Conservation (phyloP, 2,113 vertebrate species). For the Microtus oregoni region DNA sequence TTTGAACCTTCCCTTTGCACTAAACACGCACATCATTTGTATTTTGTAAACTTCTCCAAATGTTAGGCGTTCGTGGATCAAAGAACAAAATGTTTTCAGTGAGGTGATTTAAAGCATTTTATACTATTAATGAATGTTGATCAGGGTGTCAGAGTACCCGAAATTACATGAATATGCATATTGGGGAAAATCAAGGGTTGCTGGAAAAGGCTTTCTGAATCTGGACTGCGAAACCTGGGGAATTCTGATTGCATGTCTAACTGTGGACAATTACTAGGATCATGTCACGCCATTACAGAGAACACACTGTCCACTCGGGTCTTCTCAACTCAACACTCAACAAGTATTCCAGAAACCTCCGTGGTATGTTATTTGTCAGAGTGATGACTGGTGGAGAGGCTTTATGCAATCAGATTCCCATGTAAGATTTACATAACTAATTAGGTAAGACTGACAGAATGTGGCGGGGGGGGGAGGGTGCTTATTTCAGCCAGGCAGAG, state of each 20-base stretch:
- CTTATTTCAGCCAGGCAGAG: constrained; percentile 79
- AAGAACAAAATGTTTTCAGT: constrained; percentile 90
- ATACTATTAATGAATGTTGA: constrained; percentile 89
- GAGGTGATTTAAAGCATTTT: constrained; percentile 90
- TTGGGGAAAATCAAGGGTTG: constrained; percentile 84
- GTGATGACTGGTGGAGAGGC: constrained; percentile 81
- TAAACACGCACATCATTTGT: constrained; percentile 89
- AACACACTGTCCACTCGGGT: constrained; percentile 59
- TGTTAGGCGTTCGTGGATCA: constrained; percentile 90
- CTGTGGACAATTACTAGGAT: neutral
- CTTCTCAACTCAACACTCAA: constrained; percentile 81
- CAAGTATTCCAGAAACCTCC: constrained; percentile 79
- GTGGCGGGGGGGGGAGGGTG: constrained; percentile 80
- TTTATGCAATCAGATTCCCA: constrained; percentile 86
- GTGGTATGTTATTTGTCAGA: constrained; percentile 79
- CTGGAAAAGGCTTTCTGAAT: constrained; percentile 79
- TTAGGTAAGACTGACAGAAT: constrained; percentile 84
- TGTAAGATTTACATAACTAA: constrained; percentile 88
- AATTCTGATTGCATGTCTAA: constrained; percentile 62
- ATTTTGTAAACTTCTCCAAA: constrained; percentile 90
- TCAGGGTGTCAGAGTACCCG: constrained; percentile 85
- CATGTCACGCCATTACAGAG: constrained; percentile 53
- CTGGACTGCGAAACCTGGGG: constrained; percentile 73
- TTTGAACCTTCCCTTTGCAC: constrained; percentile 90
- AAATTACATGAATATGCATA: constrained; percentile 90